Conservation (phyloP, 2,888 invertebrate species). For the Megalurothrips usitatus region DNA sequence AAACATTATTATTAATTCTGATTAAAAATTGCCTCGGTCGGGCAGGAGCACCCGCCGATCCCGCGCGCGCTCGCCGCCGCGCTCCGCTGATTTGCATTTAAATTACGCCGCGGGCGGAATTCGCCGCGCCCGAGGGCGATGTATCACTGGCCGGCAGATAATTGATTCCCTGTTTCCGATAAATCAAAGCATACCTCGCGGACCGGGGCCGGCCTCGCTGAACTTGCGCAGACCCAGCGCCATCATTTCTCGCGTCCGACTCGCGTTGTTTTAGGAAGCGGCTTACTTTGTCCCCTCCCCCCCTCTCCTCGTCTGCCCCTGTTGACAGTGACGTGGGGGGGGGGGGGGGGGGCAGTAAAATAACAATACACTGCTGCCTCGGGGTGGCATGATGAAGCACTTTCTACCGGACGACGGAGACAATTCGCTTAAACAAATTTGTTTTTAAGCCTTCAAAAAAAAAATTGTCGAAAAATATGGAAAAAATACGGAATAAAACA, state of each 20-base stretch:
- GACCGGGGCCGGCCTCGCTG: neutral
- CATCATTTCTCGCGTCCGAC: neutral
- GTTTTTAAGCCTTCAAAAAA: too few relatives aligned
- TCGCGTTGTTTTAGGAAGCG: neutral
- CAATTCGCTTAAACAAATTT: too few relatives aligned
- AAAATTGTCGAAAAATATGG: too few relatives aligned
- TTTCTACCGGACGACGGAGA: too few relatives aligned
- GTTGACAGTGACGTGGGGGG: too few relatives aligned
- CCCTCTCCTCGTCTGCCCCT: neutral
- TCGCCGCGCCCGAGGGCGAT: neutral
- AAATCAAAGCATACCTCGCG: neutral
- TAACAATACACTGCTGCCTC: too few relatives aligned
- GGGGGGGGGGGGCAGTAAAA: neutral
- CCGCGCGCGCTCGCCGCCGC: neutral
- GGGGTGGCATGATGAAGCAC: too few relatives aligned
- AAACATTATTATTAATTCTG: conserved; percentile 1
- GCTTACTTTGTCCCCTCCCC: neutral
- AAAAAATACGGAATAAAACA: too few relatives aligned
- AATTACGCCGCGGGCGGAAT: neutral
- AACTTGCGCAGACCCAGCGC: neutral
- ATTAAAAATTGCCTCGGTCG: neutral
- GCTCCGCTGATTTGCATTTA: neutral
- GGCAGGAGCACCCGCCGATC: too few relatives aligned
- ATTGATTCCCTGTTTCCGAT: conserved; percentile 2
- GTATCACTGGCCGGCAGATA: neutral